phyloP scores from a whole-genome alignment of 2,113 vertebrate genomes.

The Ptychochromis oligacanthus region DNA sequence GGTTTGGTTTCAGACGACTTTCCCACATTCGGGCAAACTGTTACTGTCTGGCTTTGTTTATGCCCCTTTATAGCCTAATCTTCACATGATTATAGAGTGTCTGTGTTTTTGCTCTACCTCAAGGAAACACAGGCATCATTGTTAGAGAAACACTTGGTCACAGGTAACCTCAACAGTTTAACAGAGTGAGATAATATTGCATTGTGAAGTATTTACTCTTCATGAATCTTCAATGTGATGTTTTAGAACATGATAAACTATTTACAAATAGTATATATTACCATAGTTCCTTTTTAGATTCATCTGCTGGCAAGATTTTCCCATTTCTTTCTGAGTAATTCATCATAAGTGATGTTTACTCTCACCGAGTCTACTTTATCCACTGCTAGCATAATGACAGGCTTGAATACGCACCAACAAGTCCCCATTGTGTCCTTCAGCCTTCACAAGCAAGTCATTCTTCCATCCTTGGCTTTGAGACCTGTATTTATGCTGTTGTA shows the following conservation, averaged over 20 bases:
- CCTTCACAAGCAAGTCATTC: constrained; percentile 35
- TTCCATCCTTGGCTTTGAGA: constrained; percentile 20
- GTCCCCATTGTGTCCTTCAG: constrained; percentile 50
- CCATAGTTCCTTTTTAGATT: neutral
- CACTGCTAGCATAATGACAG: constrained; percentile 57
- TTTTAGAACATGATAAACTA: neutral
- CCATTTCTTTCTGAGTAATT: constrained; percentile 4
- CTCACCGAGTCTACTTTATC: constrained; percentile 42
- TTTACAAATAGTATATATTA: neutral
- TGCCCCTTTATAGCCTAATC: constrained; percentile 56
- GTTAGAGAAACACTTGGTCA: constrained; percentile 1
- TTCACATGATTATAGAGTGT: constrained; percentile 74
- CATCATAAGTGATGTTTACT: constrained; percentile 67
- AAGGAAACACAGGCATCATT: constrained; percentile 53
- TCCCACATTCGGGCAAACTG: constrained; percentile 62
- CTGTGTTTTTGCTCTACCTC: constrained; percentile 65
- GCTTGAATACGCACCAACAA: constrained; percentile 46
- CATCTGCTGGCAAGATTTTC: neutral
- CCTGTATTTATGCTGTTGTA: constrained; percentile 32
- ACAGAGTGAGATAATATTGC: neutral
- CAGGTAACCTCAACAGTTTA: constrained; percentile 22
- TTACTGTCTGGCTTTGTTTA: constrained; percentile 67
- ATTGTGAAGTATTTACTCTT: neutral
- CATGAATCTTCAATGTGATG: neutral
- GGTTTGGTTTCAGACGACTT: constrained; percentile 51